Base-by-base conservation (phyloP, 1,140 invertebrate species). In the Scaptomyza pallida region DNA sequence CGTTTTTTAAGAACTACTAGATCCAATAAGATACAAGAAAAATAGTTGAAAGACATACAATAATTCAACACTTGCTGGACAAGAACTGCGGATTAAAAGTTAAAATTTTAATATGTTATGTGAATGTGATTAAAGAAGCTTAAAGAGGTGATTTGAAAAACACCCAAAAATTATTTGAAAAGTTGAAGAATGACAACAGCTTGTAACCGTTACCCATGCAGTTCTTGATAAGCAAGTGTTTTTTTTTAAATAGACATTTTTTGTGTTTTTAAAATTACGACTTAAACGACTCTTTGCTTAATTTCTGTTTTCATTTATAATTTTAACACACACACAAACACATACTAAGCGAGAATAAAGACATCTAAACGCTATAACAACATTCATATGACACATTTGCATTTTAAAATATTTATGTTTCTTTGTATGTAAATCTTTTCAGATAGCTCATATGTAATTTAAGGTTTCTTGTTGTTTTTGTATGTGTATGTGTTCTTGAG, bases 321-420 rank as follows among this genome's bases (percentile, higher is more conserved):
- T 57, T 57, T 65, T 65, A 71, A 57, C 68, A 71, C 52, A 71
- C 37, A 70, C 51, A 57, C 68, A 71, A 45, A 71, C 37, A 70
- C 51, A 56, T 65, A 60, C 64, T 51, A 71, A 71, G 68, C 68
- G 23, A 65, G 45, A 56, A 26, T 26, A 2, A 21, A 2, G 2
- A 4, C 51, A 64, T 70, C 40, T 35, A 71, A 65, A 51, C 52
- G 40, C 45, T 65, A 35, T 26, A 70, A 63, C 59, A 69, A 64
- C 60, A 70, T 64, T 64, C 60, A 70, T 50, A 55, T 63, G 57
- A 62, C 41, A 54, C 45, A 47, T 52, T 63, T 35, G 56, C 41
- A 30, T 43, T 50, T 56, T 63, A 56, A 63, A 62, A 52, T 57
- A 69, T 60, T 44, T 13, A 43, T 16, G 26, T 51, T 35, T 59